Percentiles rank a stretch among this genome's conserved stretches.
These are phyloP conservation scores for Atherinomorus stipes DNA, from an alignment of 2,113 vertebrate species.

Conservation along the genomic window DNA sequence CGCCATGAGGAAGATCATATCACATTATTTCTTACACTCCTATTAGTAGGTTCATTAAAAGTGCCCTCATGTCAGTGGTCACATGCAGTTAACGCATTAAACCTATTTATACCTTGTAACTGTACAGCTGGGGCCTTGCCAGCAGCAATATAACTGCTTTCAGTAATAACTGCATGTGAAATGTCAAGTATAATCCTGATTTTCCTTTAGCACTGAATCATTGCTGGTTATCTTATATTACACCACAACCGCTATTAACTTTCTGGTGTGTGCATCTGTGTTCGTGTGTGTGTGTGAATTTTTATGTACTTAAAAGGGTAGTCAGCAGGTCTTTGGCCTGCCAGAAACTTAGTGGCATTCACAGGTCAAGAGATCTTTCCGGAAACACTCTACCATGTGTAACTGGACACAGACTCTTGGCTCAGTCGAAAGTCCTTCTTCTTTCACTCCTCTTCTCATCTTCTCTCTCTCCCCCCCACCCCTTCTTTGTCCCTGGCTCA, in stretches of 20 bases:
- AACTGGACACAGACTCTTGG: constrained; percentile 61
- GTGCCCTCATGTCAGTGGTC: constrained; percentile 35
- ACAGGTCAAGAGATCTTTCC: constrained; percentile 65
- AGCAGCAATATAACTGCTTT: constrained; percentile 37
- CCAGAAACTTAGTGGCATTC: constrained; percentile 56
- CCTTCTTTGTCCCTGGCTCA: neutral
- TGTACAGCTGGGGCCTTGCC: constrained; percentile 14
- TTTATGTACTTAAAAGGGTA: constrained; percentile 18
- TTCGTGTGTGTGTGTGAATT: constrained; percentile 18
- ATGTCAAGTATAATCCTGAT: constrained; percentile 5
- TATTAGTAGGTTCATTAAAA: constrained; percentile 25
- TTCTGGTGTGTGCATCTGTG: neutral
- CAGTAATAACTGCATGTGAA: constrained; percentile 26
- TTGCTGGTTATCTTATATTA: neutral
- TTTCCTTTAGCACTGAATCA: constrained; percentile 1
- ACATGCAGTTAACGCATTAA: constrained; percentile 43
- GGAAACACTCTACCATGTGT: constrained; percentile 64
- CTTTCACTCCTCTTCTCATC: constrained; percentile 22
- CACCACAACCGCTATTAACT: neutral
- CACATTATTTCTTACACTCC: constrained; percentile 4
- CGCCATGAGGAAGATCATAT: constrained; percentile 1
- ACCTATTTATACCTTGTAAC: constrained; percentile 51
- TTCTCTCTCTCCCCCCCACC: neutral
- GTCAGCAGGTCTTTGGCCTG: constrained; percentile 23
- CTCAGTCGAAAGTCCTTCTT: constrained; percentile 22